A percentile compares a stretch with the other conserved stretches of the same genome.
These are phyloP conservation scores for Saturnia japonica DNA, from an alignment of 2,888 invertebrate species.

Conservation along the genomic window DNA sequence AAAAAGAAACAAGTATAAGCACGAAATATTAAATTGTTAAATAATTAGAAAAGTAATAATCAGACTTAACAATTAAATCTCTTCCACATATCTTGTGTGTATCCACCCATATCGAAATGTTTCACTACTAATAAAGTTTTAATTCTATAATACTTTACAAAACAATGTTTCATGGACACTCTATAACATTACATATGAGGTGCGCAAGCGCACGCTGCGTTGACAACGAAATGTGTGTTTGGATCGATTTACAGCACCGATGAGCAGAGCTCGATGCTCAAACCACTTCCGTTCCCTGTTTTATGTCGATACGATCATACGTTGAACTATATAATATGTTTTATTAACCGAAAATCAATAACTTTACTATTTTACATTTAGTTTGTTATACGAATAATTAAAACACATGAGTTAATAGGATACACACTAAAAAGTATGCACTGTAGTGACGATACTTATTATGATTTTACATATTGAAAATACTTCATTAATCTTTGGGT, in stretches of 20 bases:
- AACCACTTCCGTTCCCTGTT: slow-evolving; percentile 51
- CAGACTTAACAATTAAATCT: too few species aligned
- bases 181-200: slow-evolving; percentile 30
- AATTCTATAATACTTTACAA: neutral
- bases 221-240: slow-evolving; percentile 62
- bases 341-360: neutral
- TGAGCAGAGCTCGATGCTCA: slow-evolving; percentile 28
- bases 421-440: too few species aligned
- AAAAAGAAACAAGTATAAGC: too few species aligned
- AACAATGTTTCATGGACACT: slow-evolving; percentile 34
- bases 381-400: too few species aligned
- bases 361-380: neutral
- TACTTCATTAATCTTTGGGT: too few species aligned
- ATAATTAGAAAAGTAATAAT: too few species aligned
- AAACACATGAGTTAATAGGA: too few species aligned
- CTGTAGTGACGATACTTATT: neutral
- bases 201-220: slow-evolving; percentile 40
- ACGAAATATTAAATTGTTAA: too few species aligned
- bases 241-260: slow-evolving; percentile 60
- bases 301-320: slow-evolving; percentile 13
- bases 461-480: neutral
- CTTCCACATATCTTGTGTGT: too few species aligned
- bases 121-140: too few species aligned
- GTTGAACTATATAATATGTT: slow-evolving; percentile 11
- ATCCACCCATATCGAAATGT: too few species aligned